Base-by-base conservation (phyloP, 35 echinoderm and acorn worm genomes). In the Ophioderma brevispina region DNA sequence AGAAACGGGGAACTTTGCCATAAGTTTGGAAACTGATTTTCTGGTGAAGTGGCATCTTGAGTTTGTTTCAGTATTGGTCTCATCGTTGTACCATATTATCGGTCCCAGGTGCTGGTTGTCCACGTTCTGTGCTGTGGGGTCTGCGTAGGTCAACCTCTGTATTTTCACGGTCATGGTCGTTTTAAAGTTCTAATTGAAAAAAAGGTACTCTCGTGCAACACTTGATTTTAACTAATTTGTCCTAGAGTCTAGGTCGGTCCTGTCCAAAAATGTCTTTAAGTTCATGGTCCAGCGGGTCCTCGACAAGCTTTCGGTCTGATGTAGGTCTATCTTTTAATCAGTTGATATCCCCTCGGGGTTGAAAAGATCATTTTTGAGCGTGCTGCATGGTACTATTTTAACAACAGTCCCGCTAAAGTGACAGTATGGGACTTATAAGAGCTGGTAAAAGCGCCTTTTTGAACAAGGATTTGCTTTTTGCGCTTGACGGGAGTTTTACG, bases 321-420 rank as follows among this genome's bases (percentile, higher is more conserved):
- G 13, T 0, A 84, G 38, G 28, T 35, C 8, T 64, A 13, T 35
- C 23, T 40, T 38, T 41, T 25, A 23, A 82, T 41, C 15, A 15
- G 38, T 35, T 36, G 0, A 32, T 40, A 13, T 21, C 46, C 40
- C 88, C 85, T 23, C 79, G 76, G 2, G 78, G 78, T 15, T 86
- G 81, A 8, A 92, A 33, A 41, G 80, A 40, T 82, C 85, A 86
- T 86, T 92, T 92, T 56, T 87, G 78, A 1, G 84, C 78, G 38
- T 92, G 11, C 75, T 64, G 1, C 77, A 80, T 46, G 8, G 0
- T 78, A 11, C 21, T 52, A 63, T 87, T 32, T 31, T 10, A 42
- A 38, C 33, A 63, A 84, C 63, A 41, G 63, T 13, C 40, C 89
- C 13, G 81, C 80, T 38, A 85, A 28, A 10, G 82, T 83, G 40